Conservation (phyloP, 2,797 vertebrate genomes). For the Pelobates cultripes region DNA sequence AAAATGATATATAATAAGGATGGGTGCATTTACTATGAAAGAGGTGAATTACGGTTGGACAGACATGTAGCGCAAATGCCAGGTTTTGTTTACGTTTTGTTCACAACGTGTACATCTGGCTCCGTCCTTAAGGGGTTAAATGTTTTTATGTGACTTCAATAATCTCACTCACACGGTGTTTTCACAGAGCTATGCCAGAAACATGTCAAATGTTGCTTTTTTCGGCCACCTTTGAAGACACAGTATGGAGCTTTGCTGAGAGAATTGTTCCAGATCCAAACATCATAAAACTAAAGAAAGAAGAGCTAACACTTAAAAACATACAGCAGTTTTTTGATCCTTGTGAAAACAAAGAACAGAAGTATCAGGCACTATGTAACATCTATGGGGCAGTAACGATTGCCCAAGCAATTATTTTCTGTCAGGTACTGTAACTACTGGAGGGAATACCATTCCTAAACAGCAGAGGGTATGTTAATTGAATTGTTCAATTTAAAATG, state of each 20-base stretch:
- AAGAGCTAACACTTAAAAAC: conserved; percentile 74
- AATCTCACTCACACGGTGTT: neutral
- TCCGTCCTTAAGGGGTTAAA: too few relatives aligned
- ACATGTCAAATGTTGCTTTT: conserved; percentile 78
- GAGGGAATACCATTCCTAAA: too few relatives aligned
- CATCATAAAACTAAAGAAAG: conserved; percentile 72
- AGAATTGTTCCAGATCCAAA: conserved; percentile 69
- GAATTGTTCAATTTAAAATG: too few relatives aligned
- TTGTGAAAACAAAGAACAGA: conserved; percentile 62
- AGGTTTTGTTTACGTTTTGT: too few relatives aligned
- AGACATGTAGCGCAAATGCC: too few relatives aligned
- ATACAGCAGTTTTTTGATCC: conserved; percentile 73
- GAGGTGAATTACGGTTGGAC: too few relatives aligned
- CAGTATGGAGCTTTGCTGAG: conserved; percentile 66
- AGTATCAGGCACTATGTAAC: conserved; percentile 72
- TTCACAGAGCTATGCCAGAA: conserved; percentile 63
- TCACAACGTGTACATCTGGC: too few relatives aligned
- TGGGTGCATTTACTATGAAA: too few relatives aligned
- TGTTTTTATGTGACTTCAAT: too few relatives aligned
- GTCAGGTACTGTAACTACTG: conserved; percentile 65
- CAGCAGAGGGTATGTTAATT: too few relatives aligned
- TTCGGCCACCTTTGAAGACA: conserved; percentile 74
- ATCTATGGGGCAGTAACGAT: conserved; percentile 72
- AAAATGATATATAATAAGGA: too few relatives aligned
- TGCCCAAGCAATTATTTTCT: conserved; percentile 77